Conservation (phyloP, 2,113 vertebrate genomes). For the Gnathonemus longibarbis region DNA sequence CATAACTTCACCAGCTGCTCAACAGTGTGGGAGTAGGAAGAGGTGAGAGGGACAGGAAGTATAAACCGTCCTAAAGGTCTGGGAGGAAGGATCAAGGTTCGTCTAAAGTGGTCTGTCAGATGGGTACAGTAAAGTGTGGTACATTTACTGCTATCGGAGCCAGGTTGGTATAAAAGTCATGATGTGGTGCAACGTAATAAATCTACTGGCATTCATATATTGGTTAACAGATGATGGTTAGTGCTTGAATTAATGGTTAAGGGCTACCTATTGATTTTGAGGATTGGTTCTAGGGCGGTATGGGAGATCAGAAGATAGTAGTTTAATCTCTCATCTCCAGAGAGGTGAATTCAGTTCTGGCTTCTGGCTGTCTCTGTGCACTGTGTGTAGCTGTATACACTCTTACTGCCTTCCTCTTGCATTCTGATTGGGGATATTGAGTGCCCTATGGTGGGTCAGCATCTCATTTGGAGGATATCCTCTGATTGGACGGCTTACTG, state of each 20-base stretch:
- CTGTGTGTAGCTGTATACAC: neutral
- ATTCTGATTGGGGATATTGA: neutral
- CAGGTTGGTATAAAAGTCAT: neutral
- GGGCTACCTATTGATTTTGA: neutral
- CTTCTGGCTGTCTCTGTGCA: neutral
- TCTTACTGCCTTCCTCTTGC: neutral
- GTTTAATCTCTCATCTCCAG: neutral
- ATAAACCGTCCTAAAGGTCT: neutral
- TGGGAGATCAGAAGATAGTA: neutral
- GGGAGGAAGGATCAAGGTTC: neutral
- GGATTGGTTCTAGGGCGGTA: neutral
- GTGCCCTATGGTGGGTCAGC: neutral
- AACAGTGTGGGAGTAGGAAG: neutral
- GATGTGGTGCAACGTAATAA: neutral
- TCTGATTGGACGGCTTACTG: neutral
- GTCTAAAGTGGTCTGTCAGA: neutral
- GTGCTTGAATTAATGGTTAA: neutral
- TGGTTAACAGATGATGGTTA: neutral
- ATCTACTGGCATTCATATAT: neutral
- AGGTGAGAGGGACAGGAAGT: conserved; percentile 14
- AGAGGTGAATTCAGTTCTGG: neutral
- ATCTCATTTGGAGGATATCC: neutral
- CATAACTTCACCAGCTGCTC: conserved; percentile 31
- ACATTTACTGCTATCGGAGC: neutral
- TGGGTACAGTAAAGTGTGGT: neutral